Percentiles rank a stretch among this genome's conserved stretches.
These are phyloP conservation scores for Emmelina monodactyla DNA, from an alignment of 2,888 invertebrate species.

Conservation along the genomic window DNA sequence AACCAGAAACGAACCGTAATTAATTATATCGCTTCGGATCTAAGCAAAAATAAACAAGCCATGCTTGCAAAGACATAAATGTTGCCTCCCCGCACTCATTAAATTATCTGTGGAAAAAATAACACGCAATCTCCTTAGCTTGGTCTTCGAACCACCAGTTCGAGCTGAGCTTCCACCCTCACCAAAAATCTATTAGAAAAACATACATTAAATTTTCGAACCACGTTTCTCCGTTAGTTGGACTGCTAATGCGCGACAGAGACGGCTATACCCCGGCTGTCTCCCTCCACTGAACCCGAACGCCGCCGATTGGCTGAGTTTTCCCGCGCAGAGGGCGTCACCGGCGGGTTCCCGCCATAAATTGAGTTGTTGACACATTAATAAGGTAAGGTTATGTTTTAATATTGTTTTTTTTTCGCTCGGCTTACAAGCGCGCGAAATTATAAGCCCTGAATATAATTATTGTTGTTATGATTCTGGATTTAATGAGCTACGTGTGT, in stretches of 20 bases:
- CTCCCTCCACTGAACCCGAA: constrained; percentile 22
- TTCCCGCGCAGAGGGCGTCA: constrained; percentile 49
- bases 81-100: constrained; percentile 9
- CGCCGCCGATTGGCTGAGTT: constrained; percentile 40
- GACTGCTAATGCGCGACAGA: constrained; percentile 30
- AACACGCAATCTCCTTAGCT: constrained; percentile 1
- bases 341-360: constrained; percentile 57
- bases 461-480: constrained; percentile 51
- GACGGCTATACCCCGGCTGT: constrained; percentile 23
- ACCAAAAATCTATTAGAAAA: constrained; percentile 10
- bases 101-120: background rate
- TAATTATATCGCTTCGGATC: constrained; percentile 1
- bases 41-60: constrained; percentile 1
- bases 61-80: background rate
- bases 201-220: constrained; percentile 7
- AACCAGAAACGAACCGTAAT: background rate
- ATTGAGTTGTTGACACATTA: constrained; percentile 68
- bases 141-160: constrained; percentile 14
- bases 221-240: too few species aligned
- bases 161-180: constrained; percentile 17
- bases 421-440: constrained; percentile 46
- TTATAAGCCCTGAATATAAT: constrained; percentile 58
- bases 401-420: constrained; percentile 47
- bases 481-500: constrained; percentile 60
- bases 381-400: constrained; percentile 62